Base-by-base conservation (phyloP, 2,113 vertebrate genomes). In the Syrrhaptes paradoxus region DNA sequence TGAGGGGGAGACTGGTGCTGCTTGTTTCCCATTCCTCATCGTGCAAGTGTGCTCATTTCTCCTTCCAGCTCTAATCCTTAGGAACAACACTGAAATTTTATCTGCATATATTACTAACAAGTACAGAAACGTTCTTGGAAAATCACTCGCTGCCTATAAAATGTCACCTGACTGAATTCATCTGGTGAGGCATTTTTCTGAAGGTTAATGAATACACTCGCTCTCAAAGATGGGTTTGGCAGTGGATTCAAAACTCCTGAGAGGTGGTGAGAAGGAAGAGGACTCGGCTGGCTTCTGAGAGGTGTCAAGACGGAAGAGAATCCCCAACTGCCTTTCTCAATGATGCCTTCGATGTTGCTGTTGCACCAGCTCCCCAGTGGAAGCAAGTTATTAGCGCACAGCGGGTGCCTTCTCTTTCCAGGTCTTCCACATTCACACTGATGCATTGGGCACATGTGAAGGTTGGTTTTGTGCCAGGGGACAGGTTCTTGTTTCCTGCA, bases 111-210 rank as follows among this genome's bases (percentile, higher is more conserved):
- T 89, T 91, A 51, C 55, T 71, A 67, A 58, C 0, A 0, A 91
- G 75, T 80, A 52, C 32, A 79, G 91, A 94, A 85, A 38, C 4
- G 1, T 95, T 95, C 75, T 86, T 91, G 92, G 59, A 89, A 96
- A 93, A 85, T 76, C 43, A 46, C 83, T 95, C 8, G 3, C 76
- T 85, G 62, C 48, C 81, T 92, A 19, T 85, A 87, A 96, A 96
- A 93, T 82, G 41, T 90, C 90, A 93, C 84, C 83, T 92, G 93
- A 89, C 71, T 92, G 67, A 79, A 85, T 94, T 96, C 4, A 13
- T 68, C 55, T 80, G 87, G 31, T 59, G 34, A 93, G 88, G 59
- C 65, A 21, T 95, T 93, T 92, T 88, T 29, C 13, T 94, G 80
- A 84, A 90, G 90, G 89, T 95, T 94, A 91, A 92, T 89, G 67